Evolutionary conservation across 1,140 invertebrate genomes (phyloP), one percentile per base, ranked within the genome.

Genomic region (Apis cerana): DNA sequence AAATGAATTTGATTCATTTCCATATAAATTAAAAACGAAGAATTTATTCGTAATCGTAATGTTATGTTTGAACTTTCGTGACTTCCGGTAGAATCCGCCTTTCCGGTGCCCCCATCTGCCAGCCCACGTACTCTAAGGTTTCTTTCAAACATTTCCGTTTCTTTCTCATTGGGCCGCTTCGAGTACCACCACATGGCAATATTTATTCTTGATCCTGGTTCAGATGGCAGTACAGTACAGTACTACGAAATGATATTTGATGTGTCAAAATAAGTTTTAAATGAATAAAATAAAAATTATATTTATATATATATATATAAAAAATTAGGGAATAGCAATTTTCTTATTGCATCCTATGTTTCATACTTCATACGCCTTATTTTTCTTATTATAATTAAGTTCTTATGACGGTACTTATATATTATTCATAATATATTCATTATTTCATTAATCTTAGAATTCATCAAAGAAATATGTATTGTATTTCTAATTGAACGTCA

Each of bases 21-120:
- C 21, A 21, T 76, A 69, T 76, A 76, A 69, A 19, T 72, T 27
- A 82, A 21, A 48, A 72, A 71, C 75, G 50, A 65, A 71, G 56
- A 50, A 56, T 78, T 71, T 61, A 77, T 67, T 71, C 75, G 75
- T 70, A 65, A 77, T 83, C 81, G 81, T 83, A 83, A 83, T 83
- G 74, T 78, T 82, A 78, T 58, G 75, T 83, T 83, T 71, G 67
- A 71, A 43, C 54, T 75, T 78, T 17, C 75, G 81, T 83, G 78
- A 80, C 69, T 80, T 80, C 77, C 69, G 69, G 77, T 80, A 56
- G 48, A 74, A 84, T 54, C 56, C 48, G 69, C 69, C 77, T 84
- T 80, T 84, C 82, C 69, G 65, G 69, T 69, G 50, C 68, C 52
- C 77, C 68, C 56, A 65, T 83, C 69, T n/a, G 17, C 15, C 77